phyloP scores from a whole-genome alignment of 2,797 vertebrate species.

The Rhynchonycteris naso region DNA sequence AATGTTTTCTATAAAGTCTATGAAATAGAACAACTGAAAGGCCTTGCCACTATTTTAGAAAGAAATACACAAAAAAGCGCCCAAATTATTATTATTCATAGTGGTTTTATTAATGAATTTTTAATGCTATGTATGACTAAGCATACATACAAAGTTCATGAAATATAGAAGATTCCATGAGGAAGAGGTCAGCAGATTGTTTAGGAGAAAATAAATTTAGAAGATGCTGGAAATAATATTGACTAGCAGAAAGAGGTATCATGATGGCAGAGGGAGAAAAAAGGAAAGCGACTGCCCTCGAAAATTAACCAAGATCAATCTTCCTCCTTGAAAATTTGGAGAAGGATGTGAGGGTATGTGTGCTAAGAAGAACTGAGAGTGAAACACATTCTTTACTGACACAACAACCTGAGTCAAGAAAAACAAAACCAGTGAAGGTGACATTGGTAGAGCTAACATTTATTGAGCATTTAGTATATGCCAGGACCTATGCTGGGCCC shows the following conservation, averaged over 20 bases:
- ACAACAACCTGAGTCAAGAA: background rate
- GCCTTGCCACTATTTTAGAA: constrained; percentile 11
- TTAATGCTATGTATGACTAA: background rate
- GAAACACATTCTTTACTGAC: background rate
- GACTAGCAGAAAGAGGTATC: background rate
- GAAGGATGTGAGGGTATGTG: background rate
- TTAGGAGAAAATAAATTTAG: constrained; percentile 32
- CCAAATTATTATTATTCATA: constrained; percentile 32
- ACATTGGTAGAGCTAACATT: background rate
- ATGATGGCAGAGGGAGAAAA: background rate
- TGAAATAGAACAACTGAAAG: background rate
- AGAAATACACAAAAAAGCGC: constrained; percentile 18
- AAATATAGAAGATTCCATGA: background rate
- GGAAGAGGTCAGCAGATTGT: background rate
- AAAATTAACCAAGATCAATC: background rate
- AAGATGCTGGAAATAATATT: background rate
- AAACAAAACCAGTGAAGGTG: background rate
- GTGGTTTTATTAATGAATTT: background rate
- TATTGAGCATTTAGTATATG: background rate
- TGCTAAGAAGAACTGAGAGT: background rate
- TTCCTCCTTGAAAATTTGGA: background rate
- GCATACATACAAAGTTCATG: constrained; percentile 43
- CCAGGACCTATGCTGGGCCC: background rate
- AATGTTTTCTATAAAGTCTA: constrained; percentile 12
- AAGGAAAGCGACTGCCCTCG: too few species aligned